Evolutionary conservation across 1,140 invertebrate species (phyloP).

Genomic region (Riptortus pedestris): DNA sequence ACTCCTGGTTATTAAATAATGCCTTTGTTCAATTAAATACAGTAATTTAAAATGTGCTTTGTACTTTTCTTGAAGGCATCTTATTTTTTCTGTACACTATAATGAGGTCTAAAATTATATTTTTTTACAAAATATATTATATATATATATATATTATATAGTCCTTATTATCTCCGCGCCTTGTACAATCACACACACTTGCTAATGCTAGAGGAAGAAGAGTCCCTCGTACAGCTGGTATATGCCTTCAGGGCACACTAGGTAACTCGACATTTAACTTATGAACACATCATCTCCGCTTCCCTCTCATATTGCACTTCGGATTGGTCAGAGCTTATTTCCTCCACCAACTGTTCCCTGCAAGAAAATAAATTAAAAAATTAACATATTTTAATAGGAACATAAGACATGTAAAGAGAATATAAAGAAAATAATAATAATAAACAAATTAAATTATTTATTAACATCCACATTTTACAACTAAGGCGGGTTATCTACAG

Average conservation of each 20-base stretch:
- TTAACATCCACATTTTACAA: no score
- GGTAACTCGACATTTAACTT: slow-evolving; percentile 13
- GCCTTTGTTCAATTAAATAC: slow-evolving; percentile 18
- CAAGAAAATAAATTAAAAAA: not conserved
- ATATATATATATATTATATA: no score
- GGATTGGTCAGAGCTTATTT: not conserved
- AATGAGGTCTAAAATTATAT: slow-evolving; percentile 3
- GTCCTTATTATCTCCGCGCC: slow-evolving; percentile 1
- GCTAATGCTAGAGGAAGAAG: slow-evolving; percentile 14
- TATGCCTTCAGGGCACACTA: slow-evolving; percentile 1
- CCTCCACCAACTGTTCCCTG: not conserved
- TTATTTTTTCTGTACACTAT: slow-evolving; percentile 17
- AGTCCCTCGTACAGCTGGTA: slow-evolving; percentile 6
- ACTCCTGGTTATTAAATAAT: slow-evolving; percentile 11
- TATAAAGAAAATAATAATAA: no score
- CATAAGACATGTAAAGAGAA: no score
- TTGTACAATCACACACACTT: slow-evolving; percentile 3
- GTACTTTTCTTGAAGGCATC: slow-evolving; percentile 21
- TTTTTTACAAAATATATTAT: not conserved
- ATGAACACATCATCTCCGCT: slow-evolving; percentile 12
- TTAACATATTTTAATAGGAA: no score
- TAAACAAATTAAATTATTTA: no score
- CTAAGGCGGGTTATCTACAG: no score
- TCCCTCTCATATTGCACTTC: slow-evolving; percentile 14
- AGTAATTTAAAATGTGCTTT: slow-evolving; percentile 17